Evolutionary conservation across 2,888 invertebrate genomes (phyloP).

Genomic region (Heteromurus nitidus): DNA sequence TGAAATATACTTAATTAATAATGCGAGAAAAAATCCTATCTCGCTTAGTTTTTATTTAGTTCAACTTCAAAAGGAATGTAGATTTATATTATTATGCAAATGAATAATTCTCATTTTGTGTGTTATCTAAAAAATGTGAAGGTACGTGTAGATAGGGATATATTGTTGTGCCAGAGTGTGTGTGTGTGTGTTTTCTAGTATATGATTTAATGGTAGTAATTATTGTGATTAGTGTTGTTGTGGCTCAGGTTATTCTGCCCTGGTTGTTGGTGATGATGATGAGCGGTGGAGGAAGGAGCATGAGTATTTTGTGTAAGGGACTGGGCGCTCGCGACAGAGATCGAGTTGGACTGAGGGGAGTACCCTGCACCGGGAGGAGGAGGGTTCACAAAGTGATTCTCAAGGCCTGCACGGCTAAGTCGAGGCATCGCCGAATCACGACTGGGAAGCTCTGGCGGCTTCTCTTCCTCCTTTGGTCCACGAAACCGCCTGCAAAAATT

Average conservation of each 20-base stretch:
- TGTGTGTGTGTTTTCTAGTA: slow-evolving; percentile 24
- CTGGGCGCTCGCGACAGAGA: slow-evolving; percentile 65
- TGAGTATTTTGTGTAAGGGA: slow-evolving; percentile 51
- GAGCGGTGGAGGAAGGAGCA: slow-evolving; percentile 37
- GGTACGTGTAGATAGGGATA: too few relatives aligned
- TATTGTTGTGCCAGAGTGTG: too few relatives aligned
- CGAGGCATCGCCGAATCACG: slow-evolving; percentile 71
- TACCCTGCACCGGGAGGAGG: slow-evolving; percentile 58
- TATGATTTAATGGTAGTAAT: slow-evolving; percentile 61
- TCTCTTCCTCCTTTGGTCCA: slow-evolving; percentile 73
- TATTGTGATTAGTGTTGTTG: slow-evolving; percentile 55
- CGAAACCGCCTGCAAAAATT: slow-evolving; percentile 72
- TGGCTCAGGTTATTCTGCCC: slow-evolving; percentile 61
- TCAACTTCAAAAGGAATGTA: too few relatives aligned
- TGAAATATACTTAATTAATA: too few relatives aligned
- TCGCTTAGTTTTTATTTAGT: too few relatives aligned
- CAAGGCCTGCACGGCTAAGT: slow-evolving; percentile 73
- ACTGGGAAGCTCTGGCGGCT: slow-evolving; percentile 70
- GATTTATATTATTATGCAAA: too few relatives aligned
- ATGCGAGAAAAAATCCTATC: too few relatives aligned
- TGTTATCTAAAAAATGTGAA: too few relatives aligned
- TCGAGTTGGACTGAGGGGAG: slow-evolving; percentile 61
- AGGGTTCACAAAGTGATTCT: slow-evolving; percentile 73
- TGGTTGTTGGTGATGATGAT: slow-evolving; percentile 61
- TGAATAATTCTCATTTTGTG: too few relatives aligned